phyloP scores from a whole-genome alignment of 2,113 vertebrate species.

The Thoracochromis brauschi region DNA sequence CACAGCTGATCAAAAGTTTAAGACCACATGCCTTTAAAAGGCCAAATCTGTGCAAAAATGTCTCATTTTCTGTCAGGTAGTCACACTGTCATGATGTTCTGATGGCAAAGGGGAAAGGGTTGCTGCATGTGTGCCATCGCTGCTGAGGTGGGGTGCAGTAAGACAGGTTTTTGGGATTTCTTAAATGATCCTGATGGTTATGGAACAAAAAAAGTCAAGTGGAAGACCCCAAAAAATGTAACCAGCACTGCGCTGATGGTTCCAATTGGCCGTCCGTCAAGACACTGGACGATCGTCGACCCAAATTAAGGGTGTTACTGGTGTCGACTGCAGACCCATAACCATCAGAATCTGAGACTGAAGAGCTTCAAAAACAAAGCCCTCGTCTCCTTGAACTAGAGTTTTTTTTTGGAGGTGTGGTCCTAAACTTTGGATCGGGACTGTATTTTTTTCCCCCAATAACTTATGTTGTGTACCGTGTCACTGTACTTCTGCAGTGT shows the following conservation, averaged over 20 bases:
- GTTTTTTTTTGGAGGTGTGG: neutral
- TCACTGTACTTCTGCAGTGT: neutral
- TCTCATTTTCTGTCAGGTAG: neutral
- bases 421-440: fast-evolving
- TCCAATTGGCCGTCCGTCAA: fast-evolving
- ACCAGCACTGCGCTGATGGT: neutral
- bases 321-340: neutral
- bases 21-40: neutral
- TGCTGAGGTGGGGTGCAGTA: neutral
- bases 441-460: neutral
- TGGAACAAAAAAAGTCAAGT: neutral
- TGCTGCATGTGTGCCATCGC: neutral
- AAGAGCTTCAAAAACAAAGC: neutral
- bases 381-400: neutral
- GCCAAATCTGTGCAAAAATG: neutral
- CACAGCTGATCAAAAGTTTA: neutral
- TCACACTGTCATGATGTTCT: neutral
- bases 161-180: neutral
- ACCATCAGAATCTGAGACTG: neutral
- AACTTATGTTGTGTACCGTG: neutral
- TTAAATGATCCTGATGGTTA: neutral
- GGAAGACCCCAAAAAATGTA: neutral
- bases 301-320: neutral
- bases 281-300: fast-evolving
- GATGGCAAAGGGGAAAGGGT: neutral